phyloP scores from a whole-genome alignment of 2,797 vertebrate genomes.

The Aplochiton taeniatus region DNA sequence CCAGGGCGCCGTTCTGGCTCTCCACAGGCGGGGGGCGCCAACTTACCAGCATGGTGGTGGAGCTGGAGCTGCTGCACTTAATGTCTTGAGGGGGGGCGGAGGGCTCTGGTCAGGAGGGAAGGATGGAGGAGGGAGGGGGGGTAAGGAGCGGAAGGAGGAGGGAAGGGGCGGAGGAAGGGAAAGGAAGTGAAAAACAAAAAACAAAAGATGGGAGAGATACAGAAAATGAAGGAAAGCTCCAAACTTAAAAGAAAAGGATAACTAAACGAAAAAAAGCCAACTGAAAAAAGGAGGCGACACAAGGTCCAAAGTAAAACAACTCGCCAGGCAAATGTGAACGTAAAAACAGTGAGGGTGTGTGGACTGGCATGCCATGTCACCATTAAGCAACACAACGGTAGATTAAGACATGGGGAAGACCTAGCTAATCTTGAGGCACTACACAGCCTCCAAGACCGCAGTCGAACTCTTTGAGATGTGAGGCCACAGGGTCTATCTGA shows the following conservation, averaged over 20 bases:
- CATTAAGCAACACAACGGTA: conserved; percentile 68
- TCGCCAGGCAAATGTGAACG: conserved; percentile 73
- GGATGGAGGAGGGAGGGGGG: conserved; percentile 60
- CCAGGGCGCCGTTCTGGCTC: conserved; percentile 93
- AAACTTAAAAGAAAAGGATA: conserved; percentile 73
- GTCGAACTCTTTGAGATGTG: background rate
- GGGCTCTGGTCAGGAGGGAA: conserved; percentile 88
- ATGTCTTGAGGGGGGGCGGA: conserved; percentile 98
- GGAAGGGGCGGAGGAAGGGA: conserved; percentile 36
- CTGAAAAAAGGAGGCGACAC: conserved; percentile 46
- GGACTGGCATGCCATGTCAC: conserved; percentile 65
- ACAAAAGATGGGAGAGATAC: conserved; percentile 91
- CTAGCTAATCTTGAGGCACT: background rate
- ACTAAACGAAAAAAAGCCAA: conserved; percentile 65
- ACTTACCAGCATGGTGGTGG: conserved; percentile 99
- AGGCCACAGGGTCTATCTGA: background rate
- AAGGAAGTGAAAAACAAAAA: conserved; percentile 85
- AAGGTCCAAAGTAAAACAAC: conserved; percentile 50
- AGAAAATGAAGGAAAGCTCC: conserved; percentile 81
- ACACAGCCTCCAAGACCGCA: background rate
- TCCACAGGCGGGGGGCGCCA: conserved; percentile 90
- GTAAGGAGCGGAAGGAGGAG: conserved; percentile 39
- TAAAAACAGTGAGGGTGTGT: conserved; percentile 61
- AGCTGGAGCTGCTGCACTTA: conserved; percentile 94
- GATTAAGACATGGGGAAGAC: background rate